These are phyloP conservation scores for Nephrotoma appendiculata DNA, from an alignment of 2,888 invertebrate genomes.

Conservation along the genomic window DNA sequence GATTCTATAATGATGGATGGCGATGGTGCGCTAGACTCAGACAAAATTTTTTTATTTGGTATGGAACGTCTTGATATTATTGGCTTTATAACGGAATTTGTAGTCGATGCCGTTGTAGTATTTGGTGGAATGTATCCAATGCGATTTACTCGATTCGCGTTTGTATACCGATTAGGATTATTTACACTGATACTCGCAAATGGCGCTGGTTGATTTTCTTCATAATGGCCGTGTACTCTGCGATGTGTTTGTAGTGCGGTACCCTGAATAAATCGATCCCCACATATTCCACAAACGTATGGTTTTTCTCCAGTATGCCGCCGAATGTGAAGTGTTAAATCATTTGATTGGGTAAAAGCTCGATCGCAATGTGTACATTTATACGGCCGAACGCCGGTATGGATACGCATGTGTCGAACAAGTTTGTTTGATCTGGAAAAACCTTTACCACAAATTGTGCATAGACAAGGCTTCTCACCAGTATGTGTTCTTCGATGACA, in stretches of 20 bases:
- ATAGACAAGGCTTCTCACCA: constrained; percentile 42
- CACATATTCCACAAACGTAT: constrained; percentile 50
- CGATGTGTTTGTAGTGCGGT: constrained; percentile 47
- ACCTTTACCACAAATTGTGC: constrained; percentile 20
- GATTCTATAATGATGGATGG: neutral
- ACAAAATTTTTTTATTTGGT: neutral
- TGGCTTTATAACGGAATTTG: neutral
- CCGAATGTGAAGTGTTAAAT: constrained; percentile 51
- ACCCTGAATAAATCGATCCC: constrained; percentile 52
- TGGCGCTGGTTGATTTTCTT: constrained; percentile 11
- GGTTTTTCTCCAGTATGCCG: constrained; percentile 55
- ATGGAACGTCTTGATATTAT: neutral
- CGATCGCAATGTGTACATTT: constrained; percentile 39
- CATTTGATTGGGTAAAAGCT: constrained; percentile 55
- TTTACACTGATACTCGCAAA: constrained; percentile 12
- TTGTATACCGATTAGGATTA: constrained; percentile 12
- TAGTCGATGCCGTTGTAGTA: neutral
- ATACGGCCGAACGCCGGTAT: constrained; percentile 40
- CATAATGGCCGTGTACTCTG: constrained; percentile 42
- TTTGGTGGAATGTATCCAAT: constrained; percentile 4
- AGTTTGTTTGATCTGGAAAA: constrained; percentile 46
- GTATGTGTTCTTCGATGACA: constrained; percentile 46
- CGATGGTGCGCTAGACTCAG: neutral
- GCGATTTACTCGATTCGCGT: constrained; percentile 11
- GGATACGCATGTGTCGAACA: constrained; percentile 44